Conservation (phyloP, 2,797 vertebrate species). For the Gymnothorax reevesii region DNA sequence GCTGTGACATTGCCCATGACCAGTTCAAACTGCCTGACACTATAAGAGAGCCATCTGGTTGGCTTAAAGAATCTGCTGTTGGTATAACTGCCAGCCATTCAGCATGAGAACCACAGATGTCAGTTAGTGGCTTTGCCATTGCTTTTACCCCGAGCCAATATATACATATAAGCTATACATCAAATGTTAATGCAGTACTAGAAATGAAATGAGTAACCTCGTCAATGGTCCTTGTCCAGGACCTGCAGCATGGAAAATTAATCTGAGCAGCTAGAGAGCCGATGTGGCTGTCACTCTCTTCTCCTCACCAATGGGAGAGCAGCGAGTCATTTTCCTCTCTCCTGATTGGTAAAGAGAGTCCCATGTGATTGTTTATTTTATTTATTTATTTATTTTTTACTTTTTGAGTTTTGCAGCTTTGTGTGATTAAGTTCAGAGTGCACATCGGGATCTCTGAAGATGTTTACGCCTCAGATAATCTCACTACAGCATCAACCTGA, state of each 20-base stretch:
- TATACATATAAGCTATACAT: too few relatives aligned
- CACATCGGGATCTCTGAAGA: neutral
- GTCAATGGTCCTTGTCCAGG: neutral
- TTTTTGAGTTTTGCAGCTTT: neutral
- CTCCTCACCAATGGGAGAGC: neutral
- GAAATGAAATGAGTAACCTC: neutral
- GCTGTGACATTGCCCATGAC: too few relatives aligned
- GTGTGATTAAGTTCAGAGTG: neutral
- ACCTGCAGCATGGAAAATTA: neutral
- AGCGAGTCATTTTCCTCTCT: neutral
- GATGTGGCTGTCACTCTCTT: neutral
- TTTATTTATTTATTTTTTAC: neutral
- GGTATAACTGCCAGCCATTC: too few relatives aligned
- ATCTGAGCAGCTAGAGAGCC: slow-evolving; percentile 5
- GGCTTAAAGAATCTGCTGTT: too few relatives aligned
- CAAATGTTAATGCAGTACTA: neutral
- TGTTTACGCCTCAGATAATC: neutral
- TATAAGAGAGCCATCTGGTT: too few relatives aligned
- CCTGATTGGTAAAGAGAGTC: neutral
- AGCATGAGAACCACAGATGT: too few relatives aligned
- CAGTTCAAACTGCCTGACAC: too few relatives aligned
- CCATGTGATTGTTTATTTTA: too few relatives aligned
- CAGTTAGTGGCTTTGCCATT: too few relatives aligned
- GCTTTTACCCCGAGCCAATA: too few relatives aligned
- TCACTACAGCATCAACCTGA: slow-evolving; percentile 9